Base-by-base conservation (phyloP, 1,140 invertebrate species). In the Pseudomyrmex sp. region DNA sequence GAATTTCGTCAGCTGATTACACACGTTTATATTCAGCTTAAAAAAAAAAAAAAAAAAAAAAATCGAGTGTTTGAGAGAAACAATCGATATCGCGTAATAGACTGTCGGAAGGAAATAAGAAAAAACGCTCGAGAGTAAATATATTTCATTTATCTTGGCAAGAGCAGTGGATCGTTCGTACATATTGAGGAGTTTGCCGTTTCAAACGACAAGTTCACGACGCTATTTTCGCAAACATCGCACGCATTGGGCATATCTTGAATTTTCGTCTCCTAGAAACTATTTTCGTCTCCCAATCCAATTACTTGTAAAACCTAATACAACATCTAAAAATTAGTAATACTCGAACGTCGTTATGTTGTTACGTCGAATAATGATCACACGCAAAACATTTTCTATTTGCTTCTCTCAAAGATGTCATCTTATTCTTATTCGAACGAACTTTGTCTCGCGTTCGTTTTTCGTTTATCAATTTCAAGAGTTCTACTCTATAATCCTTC, bases 321-420 rank as follows among this genome's bases (percentile, higher is more conserved):
- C 18, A 61, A 85, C 77, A 54, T 80, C 56, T 85, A 85, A n/a
- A n/a, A n/a, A 86, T 82, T 85, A 85, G 68, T 56, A 58, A 82
- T 48, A 35, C 35, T 35, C 70, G 62, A 85, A 85, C 48, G 13
- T 50, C 26, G 26, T 73, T 44, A 23, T 5, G 48, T 59, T 52
- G n/a, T 85, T 58, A 58, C 62, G 61, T 35, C 20, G 54, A 72
- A 58, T 59, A 73, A n/a, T 12, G 10, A 72, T 66, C n/a, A n/a
- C 35, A 4, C 13, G 52, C n/a, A 23, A 44, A 20, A 20, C 35
- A 35, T 35, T 35, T 35, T 35, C 5, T 35, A 35, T 35, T 35
- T 35, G 5, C 35, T 35, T 35, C 35, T 35, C 35, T 35, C 35
- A 35, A 3, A 26, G 26, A 35, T 35, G 35, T 35, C 35, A 7